These are phyloP conservation scores for Diaperis boleti DNA, from an alignment of 2,888 invertebrate species.

Conservation along the genomic window DNA sequence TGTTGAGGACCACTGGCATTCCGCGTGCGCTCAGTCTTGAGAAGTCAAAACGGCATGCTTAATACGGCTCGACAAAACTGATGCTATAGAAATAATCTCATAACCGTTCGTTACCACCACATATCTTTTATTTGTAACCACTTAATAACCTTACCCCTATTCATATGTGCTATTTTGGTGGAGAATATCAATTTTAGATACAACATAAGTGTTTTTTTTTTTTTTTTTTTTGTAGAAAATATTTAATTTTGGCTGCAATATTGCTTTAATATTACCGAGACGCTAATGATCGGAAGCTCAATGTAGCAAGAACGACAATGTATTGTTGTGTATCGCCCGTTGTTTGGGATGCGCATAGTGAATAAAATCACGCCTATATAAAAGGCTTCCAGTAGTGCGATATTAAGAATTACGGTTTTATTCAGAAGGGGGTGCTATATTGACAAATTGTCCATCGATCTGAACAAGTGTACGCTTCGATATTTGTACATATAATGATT, in stretches of 20 bases:
- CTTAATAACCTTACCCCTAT: not conserved
- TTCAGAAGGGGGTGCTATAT: conserved; percentile 29
- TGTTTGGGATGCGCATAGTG: conserved; percentile 58
- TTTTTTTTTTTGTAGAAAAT: not conserved
- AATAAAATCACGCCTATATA: conserved; percentile 58
- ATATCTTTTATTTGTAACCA: not conserved
- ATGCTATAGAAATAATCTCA: conserved; percentile 49
- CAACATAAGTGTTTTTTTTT: no score
- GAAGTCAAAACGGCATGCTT: conserved; percentile 55
- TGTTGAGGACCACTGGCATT: conserved; percentile 44
- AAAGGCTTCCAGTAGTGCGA: conserved; percentile 49
- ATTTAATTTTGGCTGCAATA: not conserved
- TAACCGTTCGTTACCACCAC: conserved; percentile 15
- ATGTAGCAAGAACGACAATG: conserved; percentile 31
- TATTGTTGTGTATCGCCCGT: conserved; percentile 54
- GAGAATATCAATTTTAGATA: no score
- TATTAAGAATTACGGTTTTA: conserved; percentile 54
- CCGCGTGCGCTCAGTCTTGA: conserved; percentile 45
- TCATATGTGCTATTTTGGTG: no score
- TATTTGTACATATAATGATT: conserved; percentile 20
- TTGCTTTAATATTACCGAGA: not conserved
- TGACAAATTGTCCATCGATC: conserved; percentile 37
- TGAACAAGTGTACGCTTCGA: conserved; percentile 11
- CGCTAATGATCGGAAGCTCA: conserved; percentile 28
- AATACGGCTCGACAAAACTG: conserved; percentile 50